phyloP scores from a whole-genome alignment of 1,140 invertebrate species.

The Drosophila ercepeae region DNA sequence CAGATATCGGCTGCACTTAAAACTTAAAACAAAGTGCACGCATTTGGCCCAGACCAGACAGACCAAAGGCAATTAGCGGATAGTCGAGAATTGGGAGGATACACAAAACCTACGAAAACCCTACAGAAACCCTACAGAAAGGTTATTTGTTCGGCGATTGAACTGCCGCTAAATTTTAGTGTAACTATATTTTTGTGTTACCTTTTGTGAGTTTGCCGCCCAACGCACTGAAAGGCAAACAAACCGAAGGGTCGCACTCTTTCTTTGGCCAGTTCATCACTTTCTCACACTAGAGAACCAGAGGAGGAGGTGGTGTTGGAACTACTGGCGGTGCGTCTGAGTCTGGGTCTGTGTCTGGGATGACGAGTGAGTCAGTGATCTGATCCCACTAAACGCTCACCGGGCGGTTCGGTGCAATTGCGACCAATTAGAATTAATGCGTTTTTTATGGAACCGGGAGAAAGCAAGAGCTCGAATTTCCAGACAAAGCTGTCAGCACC shows the following conservation, averaged over 20 bases:
- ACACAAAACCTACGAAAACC: conserved; percentile 48
- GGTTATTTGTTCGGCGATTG: conserved; percentile 66
- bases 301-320: not conserved
- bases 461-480: conserved; percentile 65
- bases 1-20: conserved; percentile 63
- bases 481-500: conserved; percentile 44
- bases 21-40: conserved; percentile 77
- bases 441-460: conserved; percentile 60
- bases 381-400: conserved; percentile 37
- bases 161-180: conserved; percentile 80
- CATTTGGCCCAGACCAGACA: conserved; percentile 40
- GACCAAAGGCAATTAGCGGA: conserved; percentile 62
- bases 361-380: conserved; percentile 9
- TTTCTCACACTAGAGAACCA: conserved; percentile 57
- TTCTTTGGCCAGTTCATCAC: conserved; percentile 44
- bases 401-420: conserved; percentile 69
- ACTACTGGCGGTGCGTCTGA: not conserved
- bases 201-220: conserved; percentile 76
- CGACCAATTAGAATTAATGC: conserved; percentile 77
- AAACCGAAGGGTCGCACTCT: conserved; percentile 34
- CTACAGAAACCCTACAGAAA: conserved; percentile 60
- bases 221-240: conserved; percentile 52
- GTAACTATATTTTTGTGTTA: conserved; percentile 72
- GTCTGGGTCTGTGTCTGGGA: not conserved
- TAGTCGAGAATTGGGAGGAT: conserved; percentile 61